Evolutionary conservation across 1,140 invertebrate species (phyloP).

Genomic region (Neodiprion lecontei): DNA sequence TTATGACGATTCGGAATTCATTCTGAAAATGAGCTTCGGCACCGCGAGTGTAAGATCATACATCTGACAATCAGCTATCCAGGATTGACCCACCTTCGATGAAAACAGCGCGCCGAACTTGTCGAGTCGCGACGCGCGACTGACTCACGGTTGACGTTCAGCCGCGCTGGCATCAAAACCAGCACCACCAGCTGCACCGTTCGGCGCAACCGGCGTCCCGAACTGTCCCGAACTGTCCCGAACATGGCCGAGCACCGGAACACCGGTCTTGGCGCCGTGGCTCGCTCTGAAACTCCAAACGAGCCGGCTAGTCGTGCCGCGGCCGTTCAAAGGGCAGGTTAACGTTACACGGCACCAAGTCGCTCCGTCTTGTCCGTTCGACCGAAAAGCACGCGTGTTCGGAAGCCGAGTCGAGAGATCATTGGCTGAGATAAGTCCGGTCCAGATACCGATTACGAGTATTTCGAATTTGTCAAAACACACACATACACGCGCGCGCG

Average conservation of each 20-base stretch:
- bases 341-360: conserved; percentile 11
- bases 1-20: no score
- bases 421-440: no score
- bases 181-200: neutral
- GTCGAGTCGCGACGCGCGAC: conserved; percentile 8
- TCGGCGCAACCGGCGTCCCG: conserved; percentile 22
- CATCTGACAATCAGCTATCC: no score
- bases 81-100: no score
- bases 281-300: conserved; percentile 38
- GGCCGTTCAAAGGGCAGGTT: conserved; percentile 50
- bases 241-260: conserved; percentile 38
- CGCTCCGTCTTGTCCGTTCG: no score
- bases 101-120: neutral
- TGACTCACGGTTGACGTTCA: neutral
- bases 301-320: conserved; percentile 53
- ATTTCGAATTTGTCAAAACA: no score
- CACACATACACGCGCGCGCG: no score
- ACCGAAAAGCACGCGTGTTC: no score
- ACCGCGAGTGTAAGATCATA: no score
- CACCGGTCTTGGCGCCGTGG: conserved; percentile 33
- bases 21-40: no score
- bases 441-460: no score
- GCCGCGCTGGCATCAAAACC: neutral
- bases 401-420: no score
- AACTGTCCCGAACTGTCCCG: conserved; percentile 35